Conservation (phyloP, 2,888 invertebrate genomes). For the Melipona beecheii region DNA sequence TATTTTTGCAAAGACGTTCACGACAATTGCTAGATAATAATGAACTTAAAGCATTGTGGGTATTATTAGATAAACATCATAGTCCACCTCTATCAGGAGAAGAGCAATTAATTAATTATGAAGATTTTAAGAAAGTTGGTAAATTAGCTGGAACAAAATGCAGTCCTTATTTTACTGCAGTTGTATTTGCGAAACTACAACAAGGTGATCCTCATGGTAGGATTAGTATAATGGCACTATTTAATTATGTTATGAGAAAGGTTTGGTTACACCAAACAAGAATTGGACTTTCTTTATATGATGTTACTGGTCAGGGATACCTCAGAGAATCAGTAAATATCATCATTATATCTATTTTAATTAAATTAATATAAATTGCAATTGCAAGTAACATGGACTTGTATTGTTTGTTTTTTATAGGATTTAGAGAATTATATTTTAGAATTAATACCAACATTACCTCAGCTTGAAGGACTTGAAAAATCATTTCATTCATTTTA, state of each 20-base stretch:
- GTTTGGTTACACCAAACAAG: slow-evolving; percentile 98
- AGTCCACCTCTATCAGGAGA: slow-evolving; percentile 90
- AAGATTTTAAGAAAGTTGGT: slow-evolving; percentile 92
- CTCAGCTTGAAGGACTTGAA: slow-evolving; percentile 95
- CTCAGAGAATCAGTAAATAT: slow-evolving; percentile 90
- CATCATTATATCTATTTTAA: background rate
- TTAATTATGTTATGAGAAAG: slow-evolving; percentile 97
- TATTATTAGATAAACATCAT: slow-evolving; percentile 92
- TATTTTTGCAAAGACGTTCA: slow-evolving; percentile 94
- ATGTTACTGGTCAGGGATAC: slow-evolving; percentile 96
- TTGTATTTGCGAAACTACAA: slow-evolving; percentile 94
- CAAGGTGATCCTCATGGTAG: slow-evolving; percentile 94
- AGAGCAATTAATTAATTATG: slow-evolving; percentile 94
- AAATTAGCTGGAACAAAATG: slow-evolving; percentile 91
- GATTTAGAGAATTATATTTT: slow-evolving; percentile 97
- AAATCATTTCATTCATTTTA: slow-evolving; percentile 98
- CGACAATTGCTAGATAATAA: slow-evolving; percentile 93
- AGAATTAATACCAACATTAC: slow-evolving; percentile 96
- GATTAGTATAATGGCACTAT: slow-evolving; percentile 94
- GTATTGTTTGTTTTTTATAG: slow-evolving; percentile 84
- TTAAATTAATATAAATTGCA: slow-evolving; percentile 1
- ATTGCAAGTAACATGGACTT: background rate
- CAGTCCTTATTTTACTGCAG: slow-evolving; percentile 92
- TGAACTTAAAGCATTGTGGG: slow-evolving; percentile 94
- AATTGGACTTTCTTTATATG: slow-evolving; percentile 96